Evolutionary conservation across 2,113 vertebrate genomes (phyloP), one percentile per base, ranked within the genome.

Genomic region (Amphiprion ocellaris): DNA sequence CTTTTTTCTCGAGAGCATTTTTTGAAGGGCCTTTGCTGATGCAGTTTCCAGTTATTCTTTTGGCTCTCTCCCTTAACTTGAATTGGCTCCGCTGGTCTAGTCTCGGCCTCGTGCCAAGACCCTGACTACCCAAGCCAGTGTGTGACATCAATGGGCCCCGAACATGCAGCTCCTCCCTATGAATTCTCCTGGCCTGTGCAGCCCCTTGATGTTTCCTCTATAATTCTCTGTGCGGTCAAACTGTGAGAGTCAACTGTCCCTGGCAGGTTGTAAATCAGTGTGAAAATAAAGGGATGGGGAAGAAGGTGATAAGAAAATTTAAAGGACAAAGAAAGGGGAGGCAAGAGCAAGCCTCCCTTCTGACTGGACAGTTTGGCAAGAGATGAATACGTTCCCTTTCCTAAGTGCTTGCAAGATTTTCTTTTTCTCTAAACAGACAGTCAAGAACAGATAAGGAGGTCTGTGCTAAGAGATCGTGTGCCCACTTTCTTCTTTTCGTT

Each of bases 41-140:
- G 96, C 95, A 95, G 94, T 90, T 99, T 98, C 97, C 97, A 96
- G 96, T 96, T 97, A 98, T 98, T 99, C 97, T 98, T 97, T 94
- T 95, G 88, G 77, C 88, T 89, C 88, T 76, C 77, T 87, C 82
- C 79, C 76, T 89, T 84, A 69, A 86, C 85, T 88, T 86, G 74
- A 84, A 88, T 88, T 89, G 91, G 92, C 93, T 90, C 92, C 92
- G 52, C 49, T 89, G 82, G 89, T 94, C 92, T 91, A 79, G 94
- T 94, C 81, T 92, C 28, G 74, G 87, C 88, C 84, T 26, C 0
- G 44, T 49, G 88, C 94, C 86, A 92, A n/a, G 47, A 41, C 49
- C 83, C 60, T 46, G 85, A 67, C 90, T 77, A 86, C 83, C 30
- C 7, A 79, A 84, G 93, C 92, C 93, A 81, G 79, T 65, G 74